phyloP scores from a whole-genome alignment of 2,797 vertebrate species.

The Eidolon dupreanum region DNA sequence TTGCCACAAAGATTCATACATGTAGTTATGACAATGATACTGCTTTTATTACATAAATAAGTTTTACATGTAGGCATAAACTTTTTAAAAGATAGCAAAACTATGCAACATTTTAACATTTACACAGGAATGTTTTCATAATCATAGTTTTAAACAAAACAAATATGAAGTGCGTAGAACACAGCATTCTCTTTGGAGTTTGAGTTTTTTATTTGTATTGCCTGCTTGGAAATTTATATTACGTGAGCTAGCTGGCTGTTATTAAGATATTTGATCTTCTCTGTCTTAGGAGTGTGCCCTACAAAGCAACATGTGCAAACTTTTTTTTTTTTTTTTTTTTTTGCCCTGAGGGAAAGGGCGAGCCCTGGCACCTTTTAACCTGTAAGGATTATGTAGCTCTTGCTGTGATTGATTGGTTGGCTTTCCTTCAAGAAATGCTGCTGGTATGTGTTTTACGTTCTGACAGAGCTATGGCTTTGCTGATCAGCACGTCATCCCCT shows the following conservation, averaged over 20 bases:
- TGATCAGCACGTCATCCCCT: conserved; percentile 52
- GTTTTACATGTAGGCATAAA: not conserved
- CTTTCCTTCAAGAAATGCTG: conserved; percentile 61
- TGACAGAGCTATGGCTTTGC: conserved; percentile 63
- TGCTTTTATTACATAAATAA: conserved; percentile 20
- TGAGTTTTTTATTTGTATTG: conserved; percentile 4
- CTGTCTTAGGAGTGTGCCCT: not conserved
- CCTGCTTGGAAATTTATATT: not conserved
- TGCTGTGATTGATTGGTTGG: conserved; percentile 66
- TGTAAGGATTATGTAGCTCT: conserved; percentile 61
- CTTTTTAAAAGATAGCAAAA: not conserved
- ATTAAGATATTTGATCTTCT: conserved; percentile 15
- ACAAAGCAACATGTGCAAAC: conserved; percentile 5
- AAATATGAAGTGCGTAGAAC: not conserved
- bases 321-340: not conserved
- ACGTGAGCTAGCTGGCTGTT: not conserved
- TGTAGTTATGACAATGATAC: not conserved
- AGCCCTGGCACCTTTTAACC: conserved; percentile 67
- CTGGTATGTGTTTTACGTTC: conserved; percentile 63
- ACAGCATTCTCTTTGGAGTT: conserved; percentile 19
- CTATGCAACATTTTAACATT: not conserved
- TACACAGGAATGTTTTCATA: not conserved
- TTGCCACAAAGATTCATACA: not conserved
- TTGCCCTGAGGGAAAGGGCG: conserved; percentile 26
- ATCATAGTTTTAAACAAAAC: not conserved